Base-by-base conservation (phyloP, 2,888 invertebrate species). In the Alloplasta piceator region DNA sequence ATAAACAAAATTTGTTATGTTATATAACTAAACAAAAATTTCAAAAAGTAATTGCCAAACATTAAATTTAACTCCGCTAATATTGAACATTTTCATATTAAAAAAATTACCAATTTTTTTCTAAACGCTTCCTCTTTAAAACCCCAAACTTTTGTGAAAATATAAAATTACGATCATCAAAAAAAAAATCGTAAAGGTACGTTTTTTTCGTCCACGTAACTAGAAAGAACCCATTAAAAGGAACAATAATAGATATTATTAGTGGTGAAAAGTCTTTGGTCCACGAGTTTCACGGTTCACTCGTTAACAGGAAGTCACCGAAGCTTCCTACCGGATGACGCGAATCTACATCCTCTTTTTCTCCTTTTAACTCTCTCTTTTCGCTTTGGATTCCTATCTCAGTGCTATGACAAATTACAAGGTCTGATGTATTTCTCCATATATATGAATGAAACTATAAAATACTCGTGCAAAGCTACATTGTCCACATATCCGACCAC, bases 221-320 rank as follows among this genome's bases (percentile, higher is more conserved):
- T 3, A n/a, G n/a, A n/a, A n/a, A n/a, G n/a, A 26, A 26, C 26
- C 26, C 26, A 26, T 26, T 3, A 26, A 26, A 26, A 26, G 26
- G 26, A 26, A 26, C 26, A 26, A 26, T 26, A 26, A 26, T 3
- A 26, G n/a, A 26, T 26, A 26, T 1, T 4, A 43, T 43, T 9
- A 6, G 43, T 43, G 4, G 43, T 52, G 52, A 60, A 80, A 77
- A 80, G 76, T 76, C 73, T 70, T 75, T 43, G 80, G 80, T 76
- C 79, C 80, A 80, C 52, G 43, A 41, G 50, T 50, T 70, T 71
- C 67, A 67, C 79, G 78, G 86, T 82, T 84, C 82, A 85, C 77
- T 83, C 86, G 86, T 85, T 60, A 83, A 85, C 85, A 85, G 85
- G 87, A 87, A 87, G 87, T 82, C 77, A 80, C 78, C 82, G 80